A percentile compares a stretch with the other conserved stretches of the same genome.
phyloP scores from a whole-genome alignment of 2,113 vertebrate species.

The Percopsis transmontana region DNA sequence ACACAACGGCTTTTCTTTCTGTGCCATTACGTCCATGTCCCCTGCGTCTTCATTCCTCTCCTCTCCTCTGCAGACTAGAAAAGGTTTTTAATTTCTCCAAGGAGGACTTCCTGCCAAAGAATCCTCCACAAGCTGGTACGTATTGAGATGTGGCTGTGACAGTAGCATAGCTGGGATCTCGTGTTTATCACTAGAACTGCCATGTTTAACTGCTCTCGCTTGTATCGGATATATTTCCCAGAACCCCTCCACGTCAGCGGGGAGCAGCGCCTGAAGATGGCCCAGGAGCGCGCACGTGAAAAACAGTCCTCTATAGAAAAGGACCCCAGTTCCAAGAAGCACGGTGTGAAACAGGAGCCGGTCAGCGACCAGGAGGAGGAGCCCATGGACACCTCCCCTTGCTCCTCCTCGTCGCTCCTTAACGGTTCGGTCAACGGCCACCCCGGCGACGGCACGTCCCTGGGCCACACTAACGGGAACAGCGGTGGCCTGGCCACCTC shows the following conservation, averaged over 20 bases:
- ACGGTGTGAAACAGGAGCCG: slow-evolving; percentile 81
- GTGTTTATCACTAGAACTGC: too few species aligned
- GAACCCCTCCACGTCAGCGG: slow-evolving; percentile 81
- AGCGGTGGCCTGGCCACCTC: slow-evolving; percentile 45
- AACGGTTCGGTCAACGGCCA: slow-evolving; percentile 85
- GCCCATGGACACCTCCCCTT: slow-evolving; percentile 83
- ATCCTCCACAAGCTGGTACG: slow-evolving; percentile 81
- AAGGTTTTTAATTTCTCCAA: slow-evolving; percentile 95
- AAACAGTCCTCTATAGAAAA: slow-evolving; percentile 81
- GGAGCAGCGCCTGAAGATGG: slow-evolving; percentile 85
- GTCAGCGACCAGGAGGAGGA: slow-evolving; percentile 79
- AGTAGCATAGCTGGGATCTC: not conserved
- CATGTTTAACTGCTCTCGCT: not conserved
- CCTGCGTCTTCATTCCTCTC: slow-evolving; percentile 11
- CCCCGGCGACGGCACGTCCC: slow-evolving; percentile 22
- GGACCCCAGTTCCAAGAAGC: slow-evolving; percentile 76
- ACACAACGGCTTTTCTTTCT: not conserved
- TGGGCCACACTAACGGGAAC: slow-evolving; percentile 79
- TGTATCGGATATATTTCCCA: slow-evolving; percentile 43
- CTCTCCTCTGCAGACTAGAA: slow-evolving; percentile 84
- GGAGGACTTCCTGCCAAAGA: slow-evolving; percentile 89
- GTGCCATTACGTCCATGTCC: not conserved
- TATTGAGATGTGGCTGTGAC: not conserved
- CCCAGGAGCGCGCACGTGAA: slow-evolving; percentile 82
- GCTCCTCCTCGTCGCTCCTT: slow-evolving; percentile 58